Conservation (phyloP, 2,113 vertebrate genomes). For the Chrysemys picta region DNA sequence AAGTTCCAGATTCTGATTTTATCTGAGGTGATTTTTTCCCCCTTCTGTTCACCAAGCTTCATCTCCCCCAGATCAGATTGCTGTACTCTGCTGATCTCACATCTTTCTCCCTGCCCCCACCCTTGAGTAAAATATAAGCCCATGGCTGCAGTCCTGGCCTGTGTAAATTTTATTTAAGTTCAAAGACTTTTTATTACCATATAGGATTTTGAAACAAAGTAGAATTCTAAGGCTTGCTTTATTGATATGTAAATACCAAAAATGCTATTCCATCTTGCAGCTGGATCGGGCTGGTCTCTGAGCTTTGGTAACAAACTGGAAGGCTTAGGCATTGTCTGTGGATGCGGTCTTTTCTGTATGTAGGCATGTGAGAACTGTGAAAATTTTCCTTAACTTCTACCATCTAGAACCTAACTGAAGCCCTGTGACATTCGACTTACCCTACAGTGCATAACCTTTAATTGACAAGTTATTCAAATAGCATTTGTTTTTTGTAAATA, state of each 20-base stretch:
- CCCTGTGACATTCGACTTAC: not conserved
- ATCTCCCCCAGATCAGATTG: not conserved
- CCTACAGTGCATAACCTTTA: rapidly evolving
- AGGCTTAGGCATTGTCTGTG: not conserved
- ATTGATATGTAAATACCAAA: not conserved
- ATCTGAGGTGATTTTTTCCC: not conserved
- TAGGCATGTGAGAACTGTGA: rapidly evolving
- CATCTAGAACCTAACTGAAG: not conserved
- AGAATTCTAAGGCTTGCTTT: not conserved
- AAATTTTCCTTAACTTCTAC: not conserved
- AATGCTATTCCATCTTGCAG: not conserved
- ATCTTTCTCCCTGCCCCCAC: not conserved
- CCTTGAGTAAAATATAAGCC: rapidly evolving
- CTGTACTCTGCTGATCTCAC: not conserved
- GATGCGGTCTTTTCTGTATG: not conserved
- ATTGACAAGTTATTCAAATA: not conserved
- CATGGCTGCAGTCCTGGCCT: rapidly evolving
- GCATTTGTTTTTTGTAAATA: not conserved
- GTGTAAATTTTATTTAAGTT: not conserved
- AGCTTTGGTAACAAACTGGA: rapidly evolving
- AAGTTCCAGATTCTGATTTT: not conserved
- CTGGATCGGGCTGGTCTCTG: not conserved
- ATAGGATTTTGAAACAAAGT: not conserved
- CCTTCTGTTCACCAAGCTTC: rapidly evolving
- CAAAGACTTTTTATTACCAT: not conserved